Conservation (phyloP, 2,113 vertebrate genomes). For the Notothenia coriiceps region DNA sequence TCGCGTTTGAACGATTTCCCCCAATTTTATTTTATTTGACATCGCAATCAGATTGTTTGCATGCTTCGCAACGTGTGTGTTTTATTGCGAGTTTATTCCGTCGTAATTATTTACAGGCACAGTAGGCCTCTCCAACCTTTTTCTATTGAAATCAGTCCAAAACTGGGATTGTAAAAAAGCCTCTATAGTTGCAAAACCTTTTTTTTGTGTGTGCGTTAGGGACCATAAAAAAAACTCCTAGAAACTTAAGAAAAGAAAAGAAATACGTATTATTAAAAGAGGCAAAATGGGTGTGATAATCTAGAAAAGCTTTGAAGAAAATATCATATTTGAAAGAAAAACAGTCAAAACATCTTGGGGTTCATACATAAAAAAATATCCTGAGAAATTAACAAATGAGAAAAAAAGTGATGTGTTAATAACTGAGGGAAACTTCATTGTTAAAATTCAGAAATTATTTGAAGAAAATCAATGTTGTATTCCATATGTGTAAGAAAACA, state of each 20-base stretch:
- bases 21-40: conserved; percentile 24
- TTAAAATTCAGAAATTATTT: too few species aligned
- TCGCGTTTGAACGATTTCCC: conserved; percentile 15
- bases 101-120: conserved; percentile 72
- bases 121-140: conserved; percentile 37
- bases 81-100: conserved; percentile 67
- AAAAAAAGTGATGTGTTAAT: too few species aligned
- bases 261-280: background rate
- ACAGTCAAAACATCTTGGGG: too few species aligned
- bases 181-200: conserved; percentile 35
- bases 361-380: too few species aligned
- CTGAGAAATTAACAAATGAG: too few species aligned
- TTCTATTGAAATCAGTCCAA: conserved; percentile 55
- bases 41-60: conserved; percentile 18
- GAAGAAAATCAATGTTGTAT: too few species aligned
- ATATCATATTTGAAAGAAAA: too few species aligned
- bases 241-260: background rate
- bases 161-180: conserved; percentile 56
- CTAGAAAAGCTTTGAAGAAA: too few species aligned
- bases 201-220: conserved; percentile 1
- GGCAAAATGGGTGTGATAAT: background rate
- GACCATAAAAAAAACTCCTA: background rate
- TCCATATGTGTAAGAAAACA: too few species aligned
- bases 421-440: too few species aligned
- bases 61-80: conserved; percentile 49